Percentiles rank a stretch among this genome's conserved stretches.
Evolutionary conservation across 1,140 invertebrate species (phyloP).

Genomic region (Brachionus plicatilis): DNA sequence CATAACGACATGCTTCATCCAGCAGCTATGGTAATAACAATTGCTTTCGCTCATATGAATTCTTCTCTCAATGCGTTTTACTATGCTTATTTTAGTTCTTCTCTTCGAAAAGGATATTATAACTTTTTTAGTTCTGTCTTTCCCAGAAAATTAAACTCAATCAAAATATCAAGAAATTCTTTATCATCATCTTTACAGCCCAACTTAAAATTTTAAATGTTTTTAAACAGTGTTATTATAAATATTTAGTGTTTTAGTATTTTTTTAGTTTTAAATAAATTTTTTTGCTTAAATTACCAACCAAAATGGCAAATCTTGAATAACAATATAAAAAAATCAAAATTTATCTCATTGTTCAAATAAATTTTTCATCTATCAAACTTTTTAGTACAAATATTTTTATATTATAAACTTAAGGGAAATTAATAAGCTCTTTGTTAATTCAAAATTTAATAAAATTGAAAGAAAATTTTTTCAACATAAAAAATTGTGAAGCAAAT

Average conservation of each 20-base stretch:
- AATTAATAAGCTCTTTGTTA: no score
- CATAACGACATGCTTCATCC: not conserved
- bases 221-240: not conserved
- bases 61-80: not conserved
- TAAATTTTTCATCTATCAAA: no score
- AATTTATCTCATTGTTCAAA: no score
- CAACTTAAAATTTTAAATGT: not conserved
- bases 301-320: no score
- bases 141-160: not conserved
- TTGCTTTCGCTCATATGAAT: slow-evolving; percentile 4
- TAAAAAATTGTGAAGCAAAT: no score
- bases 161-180: not conserved
- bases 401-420: no score
- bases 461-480: no score
- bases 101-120: not conserved
- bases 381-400: no score
- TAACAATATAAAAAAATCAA: no score
- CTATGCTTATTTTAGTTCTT: slow-evolving; percentile 11
- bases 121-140: not conserved
- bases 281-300: no score
- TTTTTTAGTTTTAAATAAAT: no score
- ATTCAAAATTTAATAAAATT: no score
- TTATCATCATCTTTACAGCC: not conserved
- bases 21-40: not conserved
- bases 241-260: not conserved